A percentile compares a stretch with the other conserved stretches of the same genome.
Conservation (phyloP, 1,140 invertebrate species). For the Trachymyrmex cornetzi region DNA sequence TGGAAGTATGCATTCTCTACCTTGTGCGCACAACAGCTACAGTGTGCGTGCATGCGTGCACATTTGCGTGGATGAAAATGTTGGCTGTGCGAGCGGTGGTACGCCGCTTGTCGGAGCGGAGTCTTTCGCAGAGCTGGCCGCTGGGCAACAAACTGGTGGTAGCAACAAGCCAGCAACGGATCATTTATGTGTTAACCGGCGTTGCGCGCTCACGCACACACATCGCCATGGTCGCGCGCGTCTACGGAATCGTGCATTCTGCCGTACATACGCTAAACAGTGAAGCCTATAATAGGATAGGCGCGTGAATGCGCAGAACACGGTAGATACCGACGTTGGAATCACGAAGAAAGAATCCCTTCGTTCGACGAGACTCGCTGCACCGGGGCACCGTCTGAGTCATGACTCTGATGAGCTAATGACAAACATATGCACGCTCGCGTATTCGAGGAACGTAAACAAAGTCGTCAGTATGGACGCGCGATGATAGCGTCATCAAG, state of each 20-base stretch:
- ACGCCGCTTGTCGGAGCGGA: slow-evolving; percentile 63
- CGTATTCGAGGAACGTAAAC: slow-evolving; percentile 58
- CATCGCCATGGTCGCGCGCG: slow-evolving; percentile 41
- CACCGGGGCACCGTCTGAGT: slow-evolving; percentile 68
- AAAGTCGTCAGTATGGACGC: slow-evolving; percentile 50
- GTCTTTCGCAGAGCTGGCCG: slow-evolving; percentile 66
- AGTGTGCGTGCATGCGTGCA: background rate
- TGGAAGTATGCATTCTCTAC: slow-evolving; percentile 67
- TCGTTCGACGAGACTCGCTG: slow-evolving; percentile 49
- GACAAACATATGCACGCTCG: slow-evolving; percentile 73
- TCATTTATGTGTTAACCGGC: slow-evolving; percentile 67
- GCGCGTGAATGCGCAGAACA: background rate
- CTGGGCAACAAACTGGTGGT: slow-evolving; percentile 71
- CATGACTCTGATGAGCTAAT: slow-evolving; percentile 72
- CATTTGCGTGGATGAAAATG: slow-evolving; percentile 63
- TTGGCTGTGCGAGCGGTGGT: slow-evolving; percentile 32
- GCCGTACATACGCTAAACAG: slow-evolving; percentile 58
- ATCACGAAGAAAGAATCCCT: slow-evolving; percentile 74
- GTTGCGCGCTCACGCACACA: background rate
- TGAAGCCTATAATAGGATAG: slow-evolving; percentile 66
- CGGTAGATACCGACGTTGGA: slow-evolving; percentile 7
- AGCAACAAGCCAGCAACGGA: slow-evolving; percentile 71
- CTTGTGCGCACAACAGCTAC: background rate
- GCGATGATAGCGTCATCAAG: slow-evolving; percentile 38
- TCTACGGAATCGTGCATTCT: slow-evolving; percentile 67